Base-by-base conservation (phyloP, 1,140 invertebrate genomes). In the Brachionus rubens region DNA sequence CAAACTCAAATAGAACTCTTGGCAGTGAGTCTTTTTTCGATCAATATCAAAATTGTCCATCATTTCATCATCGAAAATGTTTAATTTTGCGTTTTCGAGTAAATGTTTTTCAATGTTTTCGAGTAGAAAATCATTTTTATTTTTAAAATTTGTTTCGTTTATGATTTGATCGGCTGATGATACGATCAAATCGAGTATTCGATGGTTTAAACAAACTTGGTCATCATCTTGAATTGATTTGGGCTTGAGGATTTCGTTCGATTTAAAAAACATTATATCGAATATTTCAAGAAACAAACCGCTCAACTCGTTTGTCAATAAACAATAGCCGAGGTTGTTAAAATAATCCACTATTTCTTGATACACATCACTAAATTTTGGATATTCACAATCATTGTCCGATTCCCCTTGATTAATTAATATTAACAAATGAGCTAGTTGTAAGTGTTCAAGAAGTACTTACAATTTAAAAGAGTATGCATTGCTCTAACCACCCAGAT, bases 401-500 rank as follows among this genome's bases (percentile, higher is more conserved):
- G 46, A 36, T 36, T 72, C 40, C 68, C 50, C 68, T 48, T 72
- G n/a, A 12, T 19, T 14, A 65, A 19, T 65, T 21, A 43, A 41
- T 9, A 43, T 10, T 28, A 46, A 43, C 3, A 7, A 3, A 14
- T 7, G 14, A 46, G n/a, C 14, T 46, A 14, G 14, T 14, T 14
- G 14, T 7, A 46, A n/a, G n/a, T n/a, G n/a, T n/a, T n/a, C n/a
- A 40, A 62, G 1, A 16, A 14, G 10, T 43, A 46, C 24, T 65
- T 54, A 48, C 68, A 72, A 36, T 50, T 72, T 4, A 72, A 36
- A 16, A 72, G 30, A 30, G 68, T 72, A n/a, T 48, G 46, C 68
- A 72, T 72, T 28, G 68, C 68, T 50, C 50, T 72, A 21, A 72
- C 47, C 19, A 72, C 30, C 68, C 68, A 72, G 16, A 54, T 48